These are phyloP conservation scores for Euzetes globulus DNA, from an alignment of 2,888 invertebrate species.

Conservation along the genomic window DNA sequence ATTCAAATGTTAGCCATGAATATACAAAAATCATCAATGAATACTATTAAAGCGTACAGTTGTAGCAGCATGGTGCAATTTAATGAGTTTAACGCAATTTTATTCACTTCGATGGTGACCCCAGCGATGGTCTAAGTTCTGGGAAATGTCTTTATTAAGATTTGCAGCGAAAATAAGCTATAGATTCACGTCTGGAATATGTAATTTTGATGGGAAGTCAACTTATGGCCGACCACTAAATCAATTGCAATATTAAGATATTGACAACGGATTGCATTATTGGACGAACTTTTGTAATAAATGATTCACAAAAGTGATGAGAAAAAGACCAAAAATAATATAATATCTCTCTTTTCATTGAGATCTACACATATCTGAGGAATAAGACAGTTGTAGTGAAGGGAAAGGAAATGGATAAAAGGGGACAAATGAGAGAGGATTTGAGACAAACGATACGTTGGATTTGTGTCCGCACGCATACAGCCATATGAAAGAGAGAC, in stretches of 20 bases:
- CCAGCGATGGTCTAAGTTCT: too few species aligned
- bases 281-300: neutral
- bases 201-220: neutral
- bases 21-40: neutral
- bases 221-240: slow-evolving; percentile 5
- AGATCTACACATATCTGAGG: slow-evolving; percentile 11
- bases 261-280: slow-evolving; percentile 4
- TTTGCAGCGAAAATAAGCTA: too few species aligned
- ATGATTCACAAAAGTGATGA: neutral
- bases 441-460: slow-evolving; percentile 8
- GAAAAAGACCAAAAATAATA: neutral
- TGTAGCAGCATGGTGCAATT: neutral
- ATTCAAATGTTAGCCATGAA: too few species aligned
- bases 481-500: neutral
- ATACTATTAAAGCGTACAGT: neutral
- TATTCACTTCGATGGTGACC: too few species aligned
- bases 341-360: neutral
- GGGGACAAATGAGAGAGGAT: slow-evolving; percentile 11
- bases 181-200: neutral
- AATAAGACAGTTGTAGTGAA: slow-evolving; percentile 29
- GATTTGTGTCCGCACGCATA: slow-evolving; percentile 5
- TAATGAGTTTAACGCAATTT: too few species aligned
- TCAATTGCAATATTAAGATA: neutral
- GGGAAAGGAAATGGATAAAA: neutral
- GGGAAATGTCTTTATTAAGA: too few species aligned